Evolutionary conservation across 2,113 vertebrate genomes (phyloP), one percentile per base, ranked within the genome.

Genomic region (Pygoscelis adeliae): DNA sequence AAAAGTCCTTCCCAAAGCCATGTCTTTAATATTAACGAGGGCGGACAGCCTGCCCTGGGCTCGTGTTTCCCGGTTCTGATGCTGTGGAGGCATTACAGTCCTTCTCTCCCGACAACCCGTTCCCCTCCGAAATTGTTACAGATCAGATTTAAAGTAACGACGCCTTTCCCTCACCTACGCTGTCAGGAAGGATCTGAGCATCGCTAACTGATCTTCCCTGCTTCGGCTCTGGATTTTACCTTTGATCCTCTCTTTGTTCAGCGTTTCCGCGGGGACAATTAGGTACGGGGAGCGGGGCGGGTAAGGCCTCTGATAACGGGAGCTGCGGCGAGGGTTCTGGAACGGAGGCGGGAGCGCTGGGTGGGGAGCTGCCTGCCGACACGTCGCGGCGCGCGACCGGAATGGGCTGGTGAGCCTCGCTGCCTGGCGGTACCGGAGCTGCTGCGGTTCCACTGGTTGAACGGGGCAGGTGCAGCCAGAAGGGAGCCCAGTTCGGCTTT

Each of bases 311-410:
- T 44, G 85, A 1, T 78, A 11, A 70, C 10, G 5, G 59, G 53
- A 87, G 47, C n/a, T 11, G 53, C 2, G 3, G 38, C 1, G 76
- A 82, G 47, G 26, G 26, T 47, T 93, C 80, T 87, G 83, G 89
- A 96, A 62, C 2, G 18, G 89, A 44, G 53, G 70, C 34, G 0
- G 19, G 55, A 77, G 27, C 12, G 11, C 26, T 55, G 32, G 32
- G 27, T 9, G 38, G 30, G 62, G 47, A 83, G 50, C 36, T 2
- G 3, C 1, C 4, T 69, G 83, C 83, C 36, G 56, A 29, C 12
- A 1, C 3, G 2, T 21, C 1, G 20, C 1, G 5, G 32, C 7
- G 11, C 13, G 55, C 0, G 1, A 29, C 38, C 0, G 1, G 21
- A 32, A 18, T 0, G 8, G 36, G 74, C 83, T 49, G 62, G 36